Conservation (phyloP, 2,797 vertebrate species). For the Macrochelys suwanniensis region DNA sequence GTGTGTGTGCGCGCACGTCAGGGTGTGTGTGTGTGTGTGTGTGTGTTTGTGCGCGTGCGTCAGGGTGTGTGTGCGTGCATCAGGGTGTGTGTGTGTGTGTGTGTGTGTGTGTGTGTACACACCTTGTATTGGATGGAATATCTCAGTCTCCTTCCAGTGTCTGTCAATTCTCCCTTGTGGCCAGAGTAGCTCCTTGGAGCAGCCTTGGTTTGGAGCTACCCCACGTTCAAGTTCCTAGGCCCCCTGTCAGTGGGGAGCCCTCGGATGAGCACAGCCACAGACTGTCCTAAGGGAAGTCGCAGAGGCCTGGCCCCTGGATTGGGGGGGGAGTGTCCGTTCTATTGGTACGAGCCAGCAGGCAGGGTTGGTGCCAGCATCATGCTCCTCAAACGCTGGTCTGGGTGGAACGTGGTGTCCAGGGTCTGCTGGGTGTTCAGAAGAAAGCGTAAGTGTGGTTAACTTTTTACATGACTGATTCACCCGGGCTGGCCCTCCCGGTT, state of each 20-base stretch:
- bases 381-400: too few species aligned
- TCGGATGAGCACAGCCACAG: background rate
- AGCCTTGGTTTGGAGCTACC: background rate
- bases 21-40: too few species aligned
- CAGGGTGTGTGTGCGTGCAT: background rate
- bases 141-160: background rate
- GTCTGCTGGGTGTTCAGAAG: too few species aligned
- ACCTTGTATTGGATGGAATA: background rate
- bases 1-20: too few species aligned
- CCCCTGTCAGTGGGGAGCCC: background rate
- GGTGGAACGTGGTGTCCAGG: background rate
- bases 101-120: background rate
- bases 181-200: rapidly evolving
- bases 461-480: too few species aligned
- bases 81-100: background rate
- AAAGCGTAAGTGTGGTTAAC: too few species aligned
- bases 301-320: background rate
- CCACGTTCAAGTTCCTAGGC: background rate
- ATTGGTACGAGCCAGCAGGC: background rate
- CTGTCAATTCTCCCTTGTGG: rapidly evolving
- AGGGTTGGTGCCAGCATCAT: background rate
- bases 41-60: too few species aligned
- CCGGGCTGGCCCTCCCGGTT: background rate
- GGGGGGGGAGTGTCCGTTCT: background rate
- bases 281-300: background rate